These are phyloP conservation scores for Campoletis raptor DNA, from an alignment of 2,888 invertebrate species.

Conservation along the genomic window DNA sequence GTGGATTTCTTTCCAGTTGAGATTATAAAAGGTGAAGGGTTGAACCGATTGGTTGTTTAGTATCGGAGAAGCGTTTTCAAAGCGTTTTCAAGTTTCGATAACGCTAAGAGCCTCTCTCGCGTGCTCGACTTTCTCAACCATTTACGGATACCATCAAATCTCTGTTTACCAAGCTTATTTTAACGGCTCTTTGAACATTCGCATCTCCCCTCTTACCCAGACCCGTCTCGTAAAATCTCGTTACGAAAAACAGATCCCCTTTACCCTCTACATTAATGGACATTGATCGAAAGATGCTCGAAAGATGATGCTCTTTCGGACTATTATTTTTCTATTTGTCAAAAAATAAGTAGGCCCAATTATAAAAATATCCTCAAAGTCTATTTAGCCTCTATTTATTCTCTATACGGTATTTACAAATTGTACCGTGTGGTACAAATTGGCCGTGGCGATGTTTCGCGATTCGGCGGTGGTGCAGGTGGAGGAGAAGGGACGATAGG, in stretches of 20 bases:
- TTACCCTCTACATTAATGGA: too few species aligned
- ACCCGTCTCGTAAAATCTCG: constrained; percentile 76
- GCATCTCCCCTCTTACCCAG: constrained; percentile 81
- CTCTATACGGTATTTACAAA: too few species aligned
- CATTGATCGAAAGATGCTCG: too few species aligned
- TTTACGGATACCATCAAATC: constrained; percentile 7
- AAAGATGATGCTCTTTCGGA: too few species aligned
- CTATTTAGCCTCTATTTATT: too few species aligned
- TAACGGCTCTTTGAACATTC: constrained; percentile 80
- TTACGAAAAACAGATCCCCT: constrained; percentile 78
- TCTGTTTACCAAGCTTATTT: constrained; percentile 56
- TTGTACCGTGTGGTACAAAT: constrained; percentile 81
- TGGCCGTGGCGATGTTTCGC: constrained; percentile 75
- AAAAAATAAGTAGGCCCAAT: not conserved
- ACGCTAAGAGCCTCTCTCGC: constrained; percentile 77
- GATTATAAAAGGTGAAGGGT: too few species aligned
- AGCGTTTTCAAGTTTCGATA: constrained; percentile 75
- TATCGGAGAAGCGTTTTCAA: constrained; percentile 45
- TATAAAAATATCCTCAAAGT: not conserved
- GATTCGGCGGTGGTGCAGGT: constrained; percentile 26
- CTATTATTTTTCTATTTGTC: not conserved
- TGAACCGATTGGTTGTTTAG: too few species aligned
- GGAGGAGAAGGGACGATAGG: constrained; percentile 10
- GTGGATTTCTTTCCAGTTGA: not conserved
- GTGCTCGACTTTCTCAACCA: not conserved